phyloP scores from a whole-genome alignment of 1,140 invertebrate genomes.

The Sitophilus oryzae region DNA sequence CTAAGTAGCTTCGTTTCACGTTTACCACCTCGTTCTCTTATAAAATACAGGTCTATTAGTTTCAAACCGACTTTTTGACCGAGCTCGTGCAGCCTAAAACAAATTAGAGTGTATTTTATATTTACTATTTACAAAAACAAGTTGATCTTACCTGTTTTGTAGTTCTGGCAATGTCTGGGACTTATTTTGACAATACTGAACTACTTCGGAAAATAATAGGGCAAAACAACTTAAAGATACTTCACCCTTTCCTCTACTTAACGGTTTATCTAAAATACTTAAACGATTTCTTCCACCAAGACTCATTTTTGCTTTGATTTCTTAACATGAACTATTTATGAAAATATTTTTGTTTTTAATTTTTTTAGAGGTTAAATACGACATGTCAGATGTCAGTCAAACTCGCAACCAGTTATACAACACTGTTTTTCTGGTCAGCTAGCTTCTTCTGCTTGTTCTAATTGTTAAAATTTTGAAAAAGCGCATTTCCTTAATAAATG shows the following conservation, averaged over 20 bases:
- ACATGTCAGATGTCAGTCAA: no score
- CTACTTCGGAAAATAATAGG: conserved; percentile 93
- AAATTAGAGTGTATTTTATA: conserved; percentile 52
- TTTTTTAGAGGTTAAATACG: no score
- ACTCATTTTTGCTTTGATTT: conserved; percentile 44
- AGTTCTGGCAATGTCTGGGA: conserved; percentile 92
- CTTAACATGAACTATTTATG: no score
- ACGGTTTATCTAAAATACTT: conserved; percentile 84
- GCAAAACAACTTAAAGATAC: conserved; percentile 91
- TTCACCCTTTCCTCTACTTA: conserved; percentile 88
- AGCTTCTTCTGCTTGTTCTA: no score
- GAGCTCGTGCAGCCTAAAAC: conserved; percentile 79
- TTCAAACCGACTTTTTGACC: conserved; percentile 92
- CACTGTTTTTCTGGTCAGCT: no score
- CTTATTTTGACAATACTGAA: conserved; percentile 96
- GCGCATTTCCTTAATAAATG: no score
- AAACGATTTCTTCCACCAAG: conserved; percentile 54
- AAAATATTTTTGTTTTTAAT: no score
- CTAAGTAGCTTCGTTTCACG: conserved; percentile 93
- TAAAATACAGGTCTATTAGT: conserved; percentile 87
- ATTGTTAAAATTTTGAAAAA: no score
- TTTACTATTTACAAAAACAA: conserved; percentile 58
- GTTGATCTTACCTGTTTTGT: conserved; percentile 73
- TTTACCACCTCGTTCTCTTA: conserved; percentile 90
- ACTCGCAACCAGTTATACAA: no score